Percentiles rank a stretch among this genome's conserved stretches.
These are phyloP conservation scores for Poeciliopsis turrubarensis DNA, from an alignment of 2,113 vertebrate species.

Conservation along the genomic window DNA sequence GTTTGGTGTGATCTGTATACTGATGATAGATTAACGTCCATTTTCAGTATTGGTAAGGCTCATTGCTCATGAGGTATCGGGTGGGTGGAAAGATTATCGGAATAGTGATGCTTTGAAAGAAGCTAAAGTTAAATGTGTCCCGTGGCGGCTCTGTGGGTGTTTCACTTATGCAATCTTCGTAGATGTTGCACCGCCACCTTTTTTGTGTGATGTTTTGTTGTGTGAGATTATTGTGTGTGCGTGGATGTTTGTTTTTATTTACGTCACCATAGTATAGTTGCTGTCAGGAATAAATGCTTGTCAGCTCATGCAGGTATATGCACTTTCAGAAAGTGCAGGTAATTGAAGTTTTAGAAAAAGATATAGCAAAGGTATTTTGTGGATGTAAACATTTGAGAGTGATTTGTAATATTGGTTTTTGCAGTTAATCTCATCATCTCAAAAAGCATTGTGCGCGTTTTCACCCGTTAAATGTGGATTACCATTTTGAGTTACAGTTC, in stretches of 20 bases:
- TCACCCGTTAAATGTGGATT: background rate
- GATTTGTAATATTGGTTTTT: background rate
- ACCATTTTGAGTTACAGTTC: background rate
- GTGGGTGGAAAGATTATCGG: constrained; percentile 75
- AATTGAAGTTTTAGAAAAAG: no score
- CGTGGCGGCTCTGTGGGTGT: constrained; percentile 60
- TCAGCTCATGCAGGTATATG: background rate
- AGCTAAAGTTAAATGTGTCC: constrained; percentile 54
- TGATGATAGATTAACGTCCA: constrained; percentile 70
- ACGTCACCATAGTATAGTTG: background rate
- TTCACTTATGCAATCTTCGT: constrained; percentile 41
- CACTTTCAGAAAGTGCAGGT: no score
- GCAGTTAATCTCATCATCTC: background rate
- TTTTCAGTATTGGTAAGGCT: constrained; percentile 70
- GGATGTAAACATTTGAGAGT: background rate
- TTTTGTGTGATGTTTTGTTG: background rate
- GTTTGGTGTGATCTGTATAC: constrained; percentile 47
- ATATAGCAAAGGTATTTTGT: no score
- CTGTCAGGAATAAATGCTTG: background rate
- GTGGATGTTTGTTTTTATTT: constrained; percentile 3
- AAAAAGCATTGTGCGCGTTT: background rate
- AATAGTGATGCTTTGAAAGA: constrained; percentile 63
- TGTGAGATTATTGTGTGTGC: background rate
- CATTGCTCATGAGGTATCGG: constrained; percentile 61
- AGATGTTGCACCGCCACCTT: constrained; percentile 41